A percentile compares a stretch with the other conserved stretches of the same genome.
These are phyloP conservation scores for Chymomyza procnemis DNA, from an alignment of 2,888 invertebrate genomes.

Conservation along the genomic window DNA sequence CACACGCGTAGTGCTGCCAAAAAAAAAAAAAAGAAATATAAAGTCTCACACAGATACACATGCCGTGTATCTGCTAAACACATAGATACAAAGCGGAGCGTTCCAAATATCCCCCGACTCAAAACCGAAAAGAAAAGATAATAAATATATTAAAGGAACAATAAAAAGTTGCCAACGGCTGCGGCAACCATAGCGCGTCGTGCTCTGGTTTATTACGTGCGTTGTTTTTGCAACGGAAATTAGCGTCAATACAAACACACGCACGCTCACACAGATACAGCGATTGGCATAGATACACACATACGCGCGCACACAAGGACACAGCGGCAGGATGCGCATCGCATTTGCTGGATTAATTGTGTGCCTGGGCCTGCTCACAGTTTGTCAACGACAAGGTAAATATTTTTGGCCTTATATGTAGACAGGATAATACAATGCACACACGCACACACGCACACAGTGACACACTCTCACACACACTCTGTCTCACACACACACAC, in stretches of 20 bases:
- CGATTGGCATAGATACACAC: conserved; percentile 10
- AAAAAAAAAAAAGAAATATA: conserved; percentile 3
- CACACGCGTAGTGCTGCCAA: conserved; percentile 35
- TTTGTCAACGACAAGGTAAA: conserved; percentile 75
- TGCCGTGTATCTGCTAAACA: neutral
- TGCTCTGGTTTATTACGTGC: conserved; percentile 46
- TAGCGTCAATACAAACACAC: conserved; percentile 8
- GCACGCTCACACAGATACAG: neutral
- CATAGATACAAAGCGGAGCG: neutral
- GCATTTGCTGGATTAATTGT: conserved; percentile 73
- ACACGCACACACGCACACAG: neutral
- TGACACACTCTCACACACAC: neutral
- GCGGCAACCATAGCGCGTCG: conserved; percentile 5
- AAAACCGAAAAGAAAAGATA: neutral
- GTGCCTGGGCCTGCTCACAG: conserved; percentile 66
- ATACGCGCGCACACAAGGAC: neutral
- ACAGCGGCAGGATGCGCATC: conserved; percentile 46
- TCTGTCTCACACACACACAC: neutral
- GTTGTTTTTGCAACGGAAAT: conserved; percentile 49
- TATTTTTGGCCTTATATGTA: conserved; percentile 51
- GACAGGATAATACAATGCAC: neutral
- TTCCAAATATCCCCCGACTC: neutral
- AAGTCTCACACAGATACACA: neutral
- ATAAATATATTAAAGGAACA: neutral
- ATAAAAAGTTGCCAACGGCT: neutral